Percentiles rank a stretch among this genome's conserved stretches.
Conservation (phyloP, 2,797 vertebrate genomes). For the Glossophaga mutica region DNA sequence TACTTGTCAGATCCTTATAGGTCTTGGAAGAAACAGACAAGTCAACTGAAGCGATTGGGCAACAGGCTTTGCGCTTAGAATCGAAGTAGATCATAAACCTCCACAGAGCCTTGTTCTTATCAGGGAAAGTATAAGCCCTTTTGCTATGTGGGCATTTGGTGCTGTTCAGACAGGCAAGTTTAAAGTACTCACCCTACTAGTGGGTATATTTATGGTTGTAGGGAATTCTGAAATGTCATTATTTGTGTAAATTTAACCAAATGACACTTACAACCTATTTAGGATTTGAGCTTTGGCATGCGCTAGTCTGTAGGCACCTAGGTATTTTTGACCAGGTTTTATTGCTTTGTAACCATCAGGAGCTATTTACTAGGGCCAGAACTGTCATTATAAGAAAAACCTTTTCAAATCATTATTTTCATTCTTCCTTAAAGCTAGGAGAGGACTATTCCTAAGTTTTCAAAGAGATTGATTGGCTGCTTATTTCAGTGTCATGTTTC, state of each 20-base stretch:
- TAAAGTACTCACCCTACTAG: slow-evolving; percentile 22
- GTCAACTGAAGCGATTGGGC: neutral
- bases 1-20: neutral
- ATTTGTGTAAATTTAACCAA: slow-evolving; percentile 47
- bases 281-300: slow-evolving; percentile 12
- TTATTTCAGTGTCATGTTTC: neutral
- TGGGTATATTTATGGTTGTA: neutral
- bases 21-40: slow-evolving; percentile 2
- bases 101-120: neutral
- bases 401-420: neutral
- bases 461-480: neutral
- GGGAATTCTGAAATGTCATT: slow-evolving; percentile 36
- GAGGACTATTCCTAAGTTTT: neutral
- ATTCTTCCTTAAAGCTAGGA: neutral
- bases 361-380: neutral
- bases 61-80: neutral
- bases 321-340: neutral
- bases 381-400: neutral
- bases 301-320: neutral
- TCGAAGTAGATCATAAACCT: neutral
- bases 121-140: neutral
- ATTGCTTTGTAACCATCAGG: slow-evolving; percentile 4
- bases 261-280: slow-evolving; percentile 13
- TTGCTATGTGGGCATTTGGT: slow-evolving; percentile 32
- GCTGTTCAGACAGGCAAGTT: slow-evolving; percentile 27